Base-by-base conservation (phyloP, 2,113 vertebrate genomes). In the Sinocyclocheilus grahami region DNA sequence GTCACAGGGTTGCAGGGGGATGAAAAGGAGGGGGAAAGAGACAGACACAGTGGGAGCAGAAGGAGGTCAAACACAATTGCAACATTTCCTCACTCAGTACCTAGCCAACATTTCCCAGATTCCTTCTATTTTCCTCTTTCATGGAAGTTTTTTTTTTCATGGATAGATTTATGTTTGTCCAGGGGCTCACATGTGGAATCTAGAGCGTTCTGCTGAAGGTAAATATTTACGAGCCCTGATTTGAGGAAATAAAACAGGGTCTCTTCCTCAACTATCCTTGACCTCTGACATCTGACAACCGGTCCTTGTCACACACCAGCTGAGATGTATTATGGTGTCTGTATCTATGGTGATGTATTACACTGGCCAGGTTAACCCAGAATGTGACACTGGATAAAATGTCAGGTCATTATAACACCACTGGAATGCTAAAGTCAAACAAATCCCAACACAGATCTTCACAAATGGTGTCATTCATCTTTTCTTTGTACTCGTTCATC, bases 201-300 rank as follows among this genome's bases (percentile, higher is more conserved):
- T 85, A 74, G 60, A 89, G 71, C 72, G 51, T 87, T 91, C 86
- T 86, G 90, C 62, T 27, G 0, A 85, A 72, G 89, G 81, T 88
- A 93, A 93, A 92, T 93, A 92, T 93, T 92, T 92, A 91, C 76
- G 46, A 83, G 77, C 30, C 60, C 84, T 46, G 1, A 55, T 71
- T 55, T 78, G 67, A 85, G 86, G 48, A 86, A 72, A 60, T 62
- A 76, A 91, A 85, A 3, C 14, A 67, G 12, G 42, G 84, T 65
- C 27, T 75, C 62, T 48, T 58, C 53, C 60, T 24, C 20, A 6
- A 37, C 22, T 24, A 74, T n/a, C 69, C 33, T 8, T 86, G 77
- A 85, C 83, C 83, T 88, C 6, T 84, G 62, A 86, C 84, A 22
- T 5, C 5, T 37, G 27, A 78, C 62, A 84, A 80, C 81, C n/a